These are phyloP conservation scores for Plagodis pulveraria DNA, from an alignment of 2,888 invertebrate species.

Conservation along the genomic window DNA sequence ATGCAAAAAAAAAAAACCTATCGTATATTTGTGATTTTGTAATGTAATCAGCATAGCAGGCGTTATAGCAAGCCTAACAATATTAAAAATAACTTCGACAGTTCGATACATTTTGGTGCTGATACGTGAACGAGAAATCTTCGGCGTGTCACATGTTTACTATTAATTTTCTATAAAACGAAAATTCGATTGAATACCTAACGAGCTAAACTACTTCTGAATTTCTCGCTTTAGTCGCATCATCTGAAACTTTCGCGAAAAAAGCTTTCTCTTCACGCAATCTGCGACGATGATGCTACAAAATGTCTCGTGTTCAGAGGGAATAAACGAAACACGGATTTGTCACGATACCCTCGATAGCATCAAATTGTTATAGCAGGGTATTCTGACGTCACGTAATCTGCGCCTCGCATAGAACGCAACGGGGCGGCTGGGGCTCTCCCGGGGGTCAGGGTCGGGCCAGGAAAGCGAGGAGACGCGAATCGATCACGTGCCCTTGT, in stretches of 20 bases:
- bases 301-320: background rate
- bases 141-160: too few relatives aligned
- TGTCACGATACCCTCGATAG: conserved; percentile 17
- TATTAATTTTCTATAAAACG: too few relatives aligned
- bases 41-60: too few relatives aligned
- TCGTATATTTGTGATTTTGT: too few relatives aligned
- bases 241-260: conserved; percentile 23
- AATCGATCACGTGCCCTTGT: conserved; percentile 69
- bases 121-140: too few relatives aligned
- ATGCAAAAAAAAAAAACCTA: too few relatives aligned
- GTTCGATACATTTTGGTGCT: too few relatives aligned
- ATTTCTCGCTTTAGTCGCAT: too few relatives aligned
- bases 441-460: conserved; percentile 67
- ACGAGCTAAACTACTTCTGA: too few relatives aligned
- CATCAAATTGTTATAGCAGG: conserved; percentile 20
- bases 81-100: too few relatives aligned
- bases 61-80: too few relatives aligned
- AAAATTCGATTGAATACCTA: too few relatives aligned
- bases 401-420: conserved; percentile 34
- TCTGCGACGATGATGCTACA: conserved; percentile 2
- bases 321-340: conserved; percentile 11
- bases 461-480: conserved; percentile 49
- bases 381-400: conserved; percentile 43
- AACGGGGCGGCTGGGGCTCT: conserved; percentile 40
- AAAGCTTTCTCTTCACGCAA: conserved; percentile 12